Conservation (phyloP, 2,113 vertebrate genomes). For the Climacteris rufus region DNA sequence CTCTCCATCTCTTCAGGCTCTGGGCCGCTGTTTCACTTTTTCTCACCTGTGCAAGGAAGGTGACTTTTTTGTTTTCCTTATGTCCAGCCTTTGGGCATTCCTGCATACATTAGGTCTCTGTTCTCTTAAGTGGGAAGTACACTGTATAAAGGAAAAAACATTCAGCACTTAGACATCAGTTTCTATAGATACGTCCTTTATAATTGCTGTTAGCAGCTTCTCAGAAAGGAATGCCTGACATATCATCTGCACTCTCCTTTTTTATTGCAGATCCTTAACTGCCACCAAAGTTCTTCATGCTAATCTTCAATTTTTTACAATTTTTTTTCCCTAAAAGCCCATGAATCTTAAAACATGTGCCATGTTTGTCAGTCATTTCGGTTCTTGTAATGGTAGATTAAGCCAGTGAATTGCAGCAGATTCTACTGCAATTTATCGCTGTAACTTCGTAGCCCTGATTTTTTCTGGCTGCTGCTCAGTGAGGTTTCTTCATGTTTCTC, state of each 20-base stretch:
- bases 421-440: too few relatives aligned
- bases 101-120: fast-evolving
- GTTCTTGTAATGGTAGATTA: background rate
- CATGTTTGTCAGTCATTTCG: background rate
- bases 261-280: background rate
- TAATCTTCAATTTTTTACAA: background rate
- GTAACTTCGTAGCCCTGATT: background rate
- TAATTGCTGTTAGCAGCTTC: background rate
- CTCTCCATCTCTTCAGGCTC: too few relatives aligned
- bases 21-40: background rate
- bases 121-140: background rate
- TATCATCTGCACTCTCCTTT: background rate
- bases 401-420: background rate
- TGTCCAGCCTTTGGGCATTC: background rate
- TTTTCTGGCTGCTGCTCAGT: background rate
- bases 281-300: background rate
- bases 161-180: background rate
- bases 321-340: background rate
- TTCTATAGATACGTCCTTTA: background rate
- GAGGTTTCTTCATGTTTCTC: background rate
- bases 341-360: background rate
- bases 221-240: background rate
- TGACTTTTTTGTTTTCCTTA: background rate
- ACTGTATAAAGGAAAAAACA: background rate
- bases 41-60: background rate